Evolutionary conservation across 1,140 invertebrate species (phyloP), one percentile per base, ranked within the genome.

Genomic region (Eubasilissa regina): DNA sequence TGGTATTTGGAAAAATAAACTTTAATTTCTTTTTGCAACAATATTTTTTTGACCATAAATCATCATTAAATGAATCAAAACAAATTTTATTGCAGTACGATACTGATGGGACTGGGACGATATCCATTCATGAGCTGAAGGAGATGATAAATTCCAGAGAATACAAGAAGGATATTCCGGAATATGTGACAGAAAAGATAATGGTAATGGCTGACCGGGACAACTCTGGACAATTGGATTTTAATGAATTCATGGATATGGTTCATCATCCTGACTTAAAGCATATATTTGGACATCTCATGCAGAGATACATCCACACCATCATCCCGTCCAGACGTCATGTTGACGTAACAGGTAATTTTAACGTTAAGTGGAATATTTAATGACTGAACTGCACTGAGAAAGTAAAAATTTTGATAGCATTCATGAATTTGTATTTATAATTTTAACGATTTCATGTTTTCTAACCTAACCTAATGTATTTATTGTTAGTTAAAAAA

Each of bases 161-260:
- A 72, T 93, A 91, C 87, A 91, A 90, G 75, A 90, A 93, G 78
- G 93, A 95, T 78, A 91, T 97, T 77, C 95, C 95, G 10, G 87
- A 90, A 53, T 91, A 93, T 80, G 92, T 94, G 48, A 91, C 95
- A 0, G 90, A 91, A 73, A 91, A 92, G 84, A 94, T 97, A 75
- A 90, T 96, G 87, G 85, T 89, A 6, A 89, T 92, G 75, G 92
- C 92, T 10, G 95, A 97, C 87, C 85, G 87, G 13, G 92, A 97
- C 86, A 90, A 92, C 83, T 93, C 94, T 83, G 94, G 94, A 3
- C 91, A 92, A 68, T 85, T 97, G 64, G 92, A 94, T 83, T 95
- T 94, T 85, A 89, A 92, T 25, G 95, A 97, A 89, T 97, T 97
- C 85, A 91, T 95, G 53, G 87, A 90, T 11, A 94, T 97, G 93